A percentile compares a stretch with the other conserved stretches of the same genome.
phyloP scores from a whole-genome alignment of 2,797 vertebrate species.

The Crenuchus spilurus region DNA sequence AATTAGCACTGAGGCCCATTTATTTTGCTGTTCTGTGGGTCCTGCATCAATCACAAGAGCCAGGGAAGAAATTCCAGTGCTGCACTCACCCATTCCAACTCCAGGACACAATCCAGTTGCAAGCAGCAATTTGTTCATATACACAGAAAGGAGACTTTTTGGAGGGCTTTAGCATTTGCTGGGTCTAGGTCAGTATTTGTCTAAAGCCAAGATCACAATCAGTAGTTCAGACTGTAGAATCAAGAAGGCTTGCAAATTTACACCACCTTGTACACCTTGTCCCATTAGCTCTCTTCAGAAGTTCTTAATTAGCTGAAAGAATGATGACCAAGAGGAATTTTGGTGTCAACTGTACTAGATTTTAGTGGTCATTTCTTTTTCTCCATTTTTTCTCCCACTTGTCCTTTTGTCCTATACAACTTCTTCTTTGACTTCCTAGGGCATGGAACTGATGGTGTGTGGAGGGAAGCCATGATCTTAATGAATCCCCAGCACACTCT shows the following conservation, averaged over 20 bases:
- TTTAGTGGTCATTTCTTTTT: background rate
- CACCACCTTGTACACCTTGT: too few species aligned
- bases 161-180: background rate
- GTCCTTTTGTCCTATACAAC: constrained; percentile 32
- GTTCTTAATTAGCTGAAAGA: background rate
- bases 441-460: constrained; percentile 22
- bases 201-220: background rate
- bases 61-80: constrained; percentile 28
- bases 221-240: too few species aligned
- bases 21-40: constrained; percentile 58
- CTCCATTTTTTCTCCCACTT: background rate
- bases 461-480: constrained; percentile 58
- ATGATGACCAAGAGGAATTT: background rate
- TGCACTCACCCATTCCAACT: background rate
- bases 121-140: constrained; percentile 26
- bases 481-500: constrained; percentile 70
- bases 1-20: constrained; percentile 62
- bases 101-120: constrained; percentile 32
- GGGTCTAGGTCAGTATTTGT: background rate
- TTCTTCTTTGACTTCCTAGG: constrained; percentile 54
- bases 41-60: constrained; percentile 58
- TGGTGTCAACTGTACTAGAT: background rate
- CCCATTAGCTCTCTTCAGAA: background rate
- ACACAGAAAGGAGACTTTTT: constrained; percentile 9
- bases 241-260: background rate